Percentiles rank a stretch among this genome's conserved stretches.
phyloP scores from a whole-genome alignment of 2,888 invertebrate species.

The Parthenolecanium corni region DNA sequence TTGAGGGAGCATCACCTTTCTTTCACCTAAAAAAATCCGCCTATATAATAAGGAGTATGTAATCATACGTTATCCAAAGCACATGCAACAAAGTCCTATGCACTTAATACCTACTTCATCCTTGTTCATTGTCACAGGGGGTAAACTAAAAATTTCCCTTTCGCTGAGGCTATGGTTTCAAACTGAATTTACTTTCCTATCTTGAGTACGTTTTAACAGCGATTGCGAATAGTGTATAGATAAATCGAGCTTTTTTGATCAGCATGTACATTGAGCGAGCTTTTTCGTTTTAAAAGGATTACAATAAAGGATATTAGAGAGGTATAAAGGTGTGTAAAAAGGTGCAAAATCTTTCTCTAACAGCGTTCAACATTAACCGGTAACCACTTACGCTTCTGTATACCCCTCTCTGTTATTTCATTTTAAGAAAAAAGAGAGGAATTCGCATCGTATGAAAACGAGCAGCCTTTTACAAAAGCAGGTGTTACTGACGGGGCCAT shows the following conservation, averaged over 20 bases:
- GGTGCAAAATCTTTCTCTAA: constrained; percentile 26
- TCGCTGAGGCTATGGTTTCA: too few relatives aligned
- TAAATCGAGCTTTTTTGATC: not conserved
- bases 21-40: too few relatives aligned
- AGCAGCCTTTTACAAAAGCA: constrained; percentile 25
- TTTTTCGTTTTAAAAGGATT: constrained; percentile 26
- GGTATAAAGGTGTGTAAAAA: constrained; percentile 26
- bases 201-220: too few relatives aligned
- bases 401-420: constrained; percentile 8
- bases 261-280: constrained; percentile 5
- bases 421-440: constrained; percentile 18
- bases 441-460: constrained; percentile 20
- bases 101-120: too few relatives aligned
- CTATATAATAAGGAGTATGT: too few relatives aligned
- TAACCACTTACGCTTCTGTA: constrained; percentile 14
- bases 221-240: too few relatives aligned
- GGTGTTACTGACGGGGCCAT: constrained; percentile 27
- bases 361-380: constrained; percentile 22
- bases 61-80: too few relatives aligned
- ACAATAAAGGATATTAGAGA: constrained; percentile 27
- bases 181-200: too few relatives aligned
- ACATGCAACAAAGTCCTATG: too few relatives aligned
- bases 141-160: too few relatives aligned
- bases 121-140: too few relatives aligned
- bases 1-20: too few relatives aligned